phyloP scores from a whole-genome alignment of 2,888 invertebrate species.

The Lepidochrysops patricia region DNA sequence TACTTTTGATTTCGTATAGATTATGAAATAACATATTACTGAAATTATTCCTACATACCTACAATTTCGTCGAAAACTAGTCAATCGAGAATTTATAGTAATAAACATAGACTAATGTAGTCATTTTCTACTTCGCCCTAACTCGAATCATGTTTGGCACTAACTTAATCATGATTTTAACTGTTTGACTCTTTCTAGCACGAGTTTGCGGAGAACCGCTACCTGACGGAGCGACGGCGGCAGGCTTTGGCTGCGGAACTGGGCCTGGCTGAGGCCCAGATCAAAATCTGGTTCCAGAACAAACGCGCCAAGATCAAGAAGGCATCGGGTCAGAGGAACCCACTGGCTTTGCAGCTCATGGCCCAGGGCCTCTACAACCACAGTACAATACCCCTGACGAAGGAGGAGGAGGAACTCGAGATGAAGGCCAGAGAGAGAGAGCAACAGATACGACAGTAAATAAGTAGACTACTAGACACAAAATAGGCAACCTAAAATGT shows the following conservation, averaged over 20 bases:
- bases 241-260: constrained; percentile 92
- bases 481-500: neutral
- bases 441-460: constrained; percentile 49
- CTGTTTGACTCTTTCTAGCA: constrained; percentile 60
- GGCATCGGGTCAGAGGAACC: constrained; percentile 87
- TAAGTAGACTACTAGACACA: constrained; percentile 6
- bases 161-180: neutral
- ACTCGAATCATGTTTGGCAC: no score
- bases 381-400: constrained; percentile 41
- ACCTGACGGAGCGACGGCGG: constrained; percentile 92
- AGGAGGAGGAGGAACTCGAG: constrained; percentile 30
- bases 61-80: no score
- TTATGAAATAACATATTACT: no score
- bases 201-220: constrained; percentile 94
- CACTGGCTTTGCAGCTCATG: constrained; percentile 91
- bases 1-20: no score
- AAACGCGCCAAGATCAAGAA: constrained; percentile 98
- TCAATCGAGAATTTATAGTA: neutral
- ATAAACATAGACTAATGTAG: neutral
- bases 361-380: constrained; percentile 96
- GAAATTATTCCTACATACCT: no score
- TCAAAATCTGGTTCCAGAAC: constrained; percentile 98
- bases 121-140: neutral
- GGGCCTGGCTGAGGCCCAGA: constrained; percentile 96
- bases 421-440: constrained; percentile 64